These are phyloP conservation scores for Cydia strobilella DNA, from an alignment of 1,140 invertebrate genomes.

Conservation along the genomic window DNA sequence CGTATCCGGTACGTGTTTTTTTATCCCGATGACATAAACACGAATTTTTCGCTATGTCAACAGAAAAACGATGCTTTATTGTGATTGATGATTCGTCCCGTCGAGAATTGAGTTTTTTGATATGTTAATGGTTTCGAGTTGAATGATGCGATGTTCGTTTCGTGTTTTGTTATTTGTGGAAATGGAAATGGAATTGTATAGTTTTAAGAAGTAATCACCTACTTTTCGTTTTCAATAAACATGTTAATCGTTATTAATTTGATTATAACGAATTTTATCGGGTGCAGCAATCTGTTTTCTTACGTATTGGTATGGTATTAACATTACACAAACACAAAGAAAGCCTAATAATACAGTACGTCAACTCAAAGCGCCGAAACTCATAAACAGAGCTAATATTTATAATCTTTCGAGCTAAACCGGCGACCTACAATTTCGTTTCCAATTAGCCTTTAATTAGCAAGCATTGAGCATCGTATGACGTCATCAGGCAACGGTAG, in stretches of 20 bases:
- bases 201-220: no score
- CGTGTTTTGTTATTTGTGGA: background rate
- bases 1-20: background rate
- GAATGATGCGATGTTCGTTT: constrained; percentile 1
- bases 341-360: background rate
- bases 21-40: background rate
- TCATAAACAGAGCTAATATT: background rate
- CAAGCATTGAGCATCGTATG: background rate
- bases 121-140: background rate
- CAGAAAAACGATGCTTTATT: constrained; percentile 4
- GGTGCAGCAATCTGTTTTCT: no score
- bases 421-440: constrained; percentile 7
- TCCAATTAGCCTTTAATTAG: constrained; percentile 9
- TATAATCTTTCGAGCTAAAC: background rate
- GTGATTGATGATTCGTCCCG: background rate
- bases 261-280: no score
- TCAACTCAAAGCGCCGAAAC: constrained; percentile 4
- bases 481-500: constrained; percentile 12
- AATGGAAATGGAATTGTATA: background rate
- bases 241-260: no score
- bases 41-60: background rate
- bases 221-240: no score
- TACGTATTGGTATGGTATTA: no score
- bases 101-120: background rate
- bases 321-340: constrained; percentile 1